phyloP scores from a whole-genome alignment of 2,113 vertebrate genomes.

The Prionailurus viverrinus region DNA sequence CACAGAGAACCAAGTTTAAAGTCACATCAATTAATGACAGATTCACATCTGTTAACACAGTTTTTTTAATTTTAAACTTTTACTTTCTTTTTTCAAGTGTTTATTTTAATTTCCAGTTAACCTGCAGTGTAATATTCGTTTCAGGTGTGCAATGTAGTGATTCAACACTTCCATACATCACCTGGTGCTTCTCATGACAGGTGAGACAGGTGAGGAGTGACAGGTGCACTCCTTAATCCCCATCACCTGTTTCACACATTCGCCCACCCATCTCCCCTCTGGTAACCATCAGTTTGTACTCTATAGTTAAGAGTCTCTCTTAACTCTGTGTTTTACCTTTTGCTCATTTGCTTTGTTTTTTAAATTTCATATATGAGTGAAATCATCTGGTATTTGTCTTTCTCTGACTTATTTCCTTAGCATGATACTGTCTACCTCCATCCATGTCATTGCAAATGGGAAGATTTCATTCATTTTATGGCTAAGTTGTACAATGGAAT shows the following conservation, averaged over 20 bases:
- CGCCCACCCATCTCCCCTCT: neutral
- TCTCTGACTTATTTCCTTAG: neutral
- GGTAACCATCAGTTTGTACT: neutral
- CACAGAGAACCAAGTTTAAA: neutral
- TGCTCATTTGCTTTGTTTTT: neutral
- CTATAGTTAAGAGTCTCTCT: neutral
- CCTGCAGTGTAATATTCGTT: neutral
- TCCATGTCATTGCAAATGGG: neutral
- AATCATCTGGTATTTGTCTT: neutral
- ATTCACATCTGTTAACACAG: neutral
- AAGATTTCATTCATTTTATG: neutral
- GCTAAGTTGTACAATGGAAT: neutral
- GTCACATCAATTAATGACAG: neutral
- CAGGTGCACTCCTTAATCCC: neutral
- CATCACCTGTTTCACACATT: neutral
- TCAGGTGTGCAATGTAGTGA: neutral
- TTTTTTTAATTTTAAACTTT: slow-evolving; percentile 44
- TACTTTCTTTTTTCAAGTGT: neutral
- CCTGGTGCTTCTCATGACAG: neutral
- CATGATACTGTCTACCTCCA: neutral
- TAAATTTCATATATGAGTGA: neutral
- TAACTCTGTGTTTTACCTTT: neutral
- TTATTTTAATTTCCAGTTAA: neutral
- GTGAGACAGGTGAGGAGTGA: neutral
- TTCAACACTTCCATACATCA: neutral